phyloP scores from a whole-genome alignment of 2,888 invertebrate species.

The Drosophila neotestacea region DNA sequence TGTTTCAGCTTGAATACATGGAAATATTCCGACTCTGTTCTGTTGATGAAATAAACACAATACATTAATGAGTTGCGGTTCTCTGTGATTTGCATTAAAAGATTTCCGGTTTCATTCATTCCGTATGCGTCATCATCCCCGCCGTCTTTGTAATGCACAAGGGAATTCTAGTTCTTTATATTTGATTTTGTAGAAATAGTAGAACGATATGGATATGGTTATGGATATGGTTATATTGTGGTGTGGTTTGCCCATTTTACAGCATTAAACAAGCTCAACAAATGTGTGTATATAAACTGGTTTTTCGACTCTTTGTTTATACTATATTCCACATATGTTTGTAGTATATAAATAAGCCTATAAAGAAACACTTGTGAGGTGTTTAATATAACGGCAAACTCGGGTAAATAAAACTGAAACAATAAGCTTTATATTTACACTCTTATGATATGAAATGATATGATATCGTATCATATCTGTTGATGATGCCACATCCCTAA shows the following conservation, averaged over 20 bases:
- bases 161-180: constrained; percentile 43
- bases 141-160: constrained; percentile 9
- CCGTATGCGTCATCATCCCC: constrained; percentile 57
- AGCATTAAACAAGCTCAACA: constrained; percentile 36
- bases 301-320: constrained; percentile 33
- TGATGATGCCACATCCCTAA: not conserved
- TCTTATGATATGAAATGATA: constrained; percentile 1
- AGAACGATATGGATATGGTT: constrained; percentile 15
- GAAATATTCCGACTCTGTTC: constrained; percentile 25
- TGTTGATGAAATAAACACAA: constrained; percentile 46
- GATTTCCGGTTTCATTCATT: constrained; percentile 50
- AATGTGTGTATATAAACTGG: constrained; percentile 40
- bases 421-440: constrained; percentile 50
- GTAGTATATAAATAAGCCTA: constrained; percentile 60
- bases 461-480: not conserved
- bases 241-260: constrained; percentile 56
- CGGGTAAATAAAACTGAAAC: constrained; percentile 73
- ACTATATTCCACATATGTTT: constrained; percentile 60
- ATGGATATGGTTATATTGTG: constrained; percentile 21
- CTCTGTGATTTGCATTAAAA: constrained; percentile 51
- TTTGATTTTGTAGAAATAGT: constrained; percentile 26
- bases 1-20: constrained; percentile 24
- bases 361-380: constrained; percentile 75
- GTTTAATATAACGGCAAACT: constrained; percentile 73
- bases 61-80: constrained; percentile 42